A percentile compares a stretch with the other conserved stretches of the same genome.
phyloP scores from a whole-genome alignment of 2,888 invertebrate genomes.

The Heliconius ismenius region DNA sequence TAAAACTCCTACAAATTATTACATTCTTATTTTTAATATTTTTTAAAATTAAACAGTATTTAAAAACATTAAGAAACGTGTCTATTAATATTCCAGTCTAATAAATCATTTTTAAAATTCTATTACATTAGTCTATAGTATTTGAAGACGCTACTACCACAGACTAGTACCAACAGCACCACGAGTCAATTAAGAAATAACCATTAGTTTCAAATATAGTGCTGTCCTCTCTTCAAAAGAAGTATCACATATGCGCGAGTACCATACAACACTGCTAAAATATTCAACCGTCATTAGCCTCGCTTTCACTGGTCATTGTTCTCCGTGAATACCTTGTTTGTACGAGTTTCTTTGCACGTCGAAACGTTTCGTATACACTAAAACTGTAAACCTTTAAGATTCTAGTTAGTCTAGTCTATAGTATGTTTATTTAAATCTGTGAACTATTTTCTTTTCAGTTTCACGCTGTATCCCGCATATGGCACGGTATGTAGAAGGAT shows the following conservation, averaged over 20 bases:
- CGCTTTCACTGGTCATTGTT: conserved; percentile 49
- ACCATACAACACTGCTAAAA: conserved; percentile 49
- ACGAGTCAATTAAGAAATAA: background rate
- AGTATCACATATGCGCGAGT: conserved; percentile 31
- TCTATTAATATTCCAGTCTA: too few species aligned
- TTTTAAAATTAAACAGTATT: too few species aligned
- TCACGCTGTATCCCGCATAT: background rate
- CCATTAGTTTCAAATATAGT: background rate
- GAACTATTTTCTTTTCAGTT: background rate
- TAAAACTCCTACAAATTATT: too few species aligned
- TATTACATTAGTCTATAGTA: background rate
- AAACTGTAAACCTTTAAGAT: conserved; percentile 18
- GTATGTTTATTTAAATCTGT: background rate
- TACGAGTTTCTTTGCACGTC: conserved; percentile 34
- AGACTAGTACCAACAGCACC: background rate
- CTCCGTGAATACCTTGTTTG: conserved; percentile 40
- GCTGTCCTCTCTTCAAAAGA: conserved; percentile 8
- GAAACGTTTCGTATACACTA: conserved; percentile 22
- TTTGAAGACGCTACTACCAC: background rate
- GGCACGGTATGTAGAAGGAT: background rate
- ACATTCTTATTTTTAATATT: too few species aligned
- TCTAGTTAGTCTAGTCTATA: conserved; percentile 3
- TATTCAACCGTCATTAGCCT: conserved; percentile 68
- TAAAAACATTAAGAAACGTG: too few species aligned
- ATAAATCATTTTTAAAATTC: too few species aligned